Percentiles rank a stretch among this genome's conserved stretches.
Conservation (phyloP, 1,140 invertebrate genomes). For the Pogonomyrmex barbatus region DNA sequence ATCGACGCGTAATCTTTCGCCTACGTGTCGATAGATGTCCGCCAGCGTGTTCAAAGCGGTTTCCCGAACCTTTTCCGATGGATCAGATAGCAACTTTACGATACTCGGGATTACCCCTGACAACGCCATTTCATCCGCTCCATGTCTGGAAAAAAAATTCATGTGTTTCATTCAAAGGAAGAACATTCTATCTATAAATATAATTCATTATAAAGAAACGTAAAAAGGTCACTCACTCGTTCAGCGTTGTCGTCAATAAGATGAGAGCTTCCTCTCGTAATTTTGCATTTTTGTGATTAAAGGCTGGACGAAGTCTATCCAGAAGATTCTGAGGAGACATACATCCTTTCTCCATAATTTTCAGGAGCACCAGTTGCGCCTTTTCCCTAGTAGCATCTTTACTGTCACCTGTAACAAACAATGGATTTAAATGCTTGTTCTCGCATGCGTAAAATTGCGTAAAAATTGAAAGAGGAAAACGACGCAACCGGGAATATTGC, state of each 20-base stretch:
- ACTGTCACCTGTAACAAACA: constrained; percentile 88
- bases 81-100: constrained; percentile 95
- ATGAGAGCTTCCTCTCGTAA: constrained; percentile 93
- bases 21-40: constrained; percentile 97
- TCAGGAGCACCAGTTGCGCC: constrained; percentile 92
- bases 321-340: constrained; percentile 92
- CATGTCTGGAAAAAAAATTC: constrained; percentile 89
- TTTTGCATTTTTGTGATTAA: constrained; percentile 95
- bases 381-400: constrained; percentile 94
- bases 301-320: constrained; percentile 91
- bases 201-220: neutral
- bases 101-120: constrained; percentile 93
- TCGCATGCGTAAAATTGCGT: too few relatives aligned
- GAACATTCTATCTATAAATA: neutral
- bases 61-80: constrained; percentile 94
- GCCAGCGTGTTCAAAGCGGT: constrained; percentile 94
- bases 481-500: neutral
- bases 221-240: constrained; percentile 89
- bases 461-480: neutral
- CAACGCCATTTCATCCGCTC: constrained; percentile 92
- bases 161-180: neutral
- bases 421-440: constrained; percentile 7
- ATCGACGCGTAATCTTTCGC: constrained; percentile 94
- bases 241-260: constrained; percentile 92
- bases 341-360: constrained; percentile 93